Evolutionary conservation across 2,888 invertebrate species (phyloP), one percentile per base, ranked within the genome.

Genomic region (Rhorus exstirpatorius): DNA sequence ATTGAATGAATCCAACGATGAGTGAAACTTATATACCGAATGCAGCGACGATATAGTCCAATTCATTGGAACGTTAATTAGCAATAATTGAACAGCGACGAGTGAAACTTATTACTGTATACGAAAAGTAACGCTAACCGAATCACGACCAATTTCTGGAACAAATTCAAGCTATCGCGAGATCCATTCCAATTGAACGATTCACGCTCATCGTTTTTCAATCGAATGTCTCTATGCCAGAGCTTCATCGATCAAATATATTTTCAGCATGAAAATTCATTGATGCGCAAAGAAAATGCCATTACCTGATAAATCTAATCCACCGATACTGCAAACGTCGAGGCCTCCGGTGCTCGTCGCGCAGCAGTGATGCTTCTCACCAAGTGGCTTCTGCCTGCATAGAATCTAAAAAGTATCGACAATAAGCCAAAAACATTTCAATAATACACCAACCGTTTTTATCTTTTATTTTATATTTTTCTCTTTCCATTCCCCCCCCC

Each of bases 241-340:
- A 21, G 21, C 17, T 21, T 49, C 17, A 49, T 10, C 3, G 14
- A 49, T 51, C 17, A 19, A 21, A 49, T 49, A 4, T 49, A 19
- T 51, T 51, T 21, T 19, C 19, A 51, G 21, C 21, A 21, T 49
- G 46, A 3, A 49, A 10, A 8, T 38, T 49, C 4, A 1, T 4
- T 49, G 4, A 17, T 1, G 14, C 3, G 14, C 1, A 21, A 51
- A 19, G 17, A 51, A 19, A 19, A 21, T 7, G 21, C 1, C 6
- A n/a, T 61, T 86, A 92, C 93, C 92, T 89, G 93, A 92, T 87
- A 92, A 88, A 83, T 92, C 92, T 78, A 91, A 86, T 75, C 92
- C 93, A 21, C 88, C 91, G 83, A 92, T 91, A 67, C 92, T 92
- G 84, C 92, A 92, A 55, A 92, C 89, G 77, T 93, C 92, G 41